Base-by-base conservation (phyloP, 2,888 invertebrate genomes). In the Bombylius major region DNA sequence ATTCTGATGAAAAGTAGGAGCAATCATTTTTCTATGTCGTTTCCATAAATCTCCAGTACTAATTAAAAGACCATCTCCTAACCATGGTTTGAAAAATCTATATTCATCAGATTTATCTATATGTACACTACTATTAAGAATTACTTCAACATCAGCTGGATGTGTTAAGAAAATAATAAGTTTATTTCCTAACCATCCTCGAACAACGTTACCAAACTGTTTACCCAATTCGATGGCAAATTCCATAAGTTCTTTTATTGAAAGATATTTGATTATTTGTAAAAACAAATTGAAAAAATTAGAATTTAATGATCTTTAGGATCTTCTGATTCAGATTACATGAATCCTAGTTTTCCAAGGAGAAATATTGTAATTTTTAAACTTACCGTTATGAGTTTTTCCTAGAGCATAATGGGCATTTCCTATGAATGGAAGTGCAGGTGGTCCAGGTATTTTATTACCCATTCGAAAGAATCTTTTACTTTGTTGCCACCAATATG, bases 1-100 rank as follows among this genome's bases (percentile, higher is more conserved):
- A 68, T 89, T 89, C 67, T 88, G 80, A 66, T 89, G 89, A 78
- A 89, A 89, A 47, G 89, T 87, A 12, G 89, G 89, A 0, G 89
- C 89, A 60, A 89, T 89, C 69, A 89, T 79, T 76, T 89, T 89
- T 39, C 89, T 79, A 69, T 89, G 89, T 1, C 84, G 81, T 46
- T 84, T 80, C 89, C 89, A 89, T 77, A 86, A 87, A 55, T 82
- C 81, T 45, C 87, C 87, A 59, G 83, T 81, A 58, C 87, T 87
- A 56, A 88, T 87, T 12, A 88, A 80, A 9, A 88, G 76, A 57
- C 88, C 88, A 66, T 87, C 82, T 23, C 88, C 88, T 53, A 89
- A 80, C 88, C 88, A 89, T 0, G 87, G 87, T 65, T 86, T 80
- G 70, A 88, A 87, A 71, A 84, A 86, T 59, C 79, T 75, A 67